Base-by-base conservation (phyloP, 23 tunicate genomes). In the Phallusia fumigata region DNA sequence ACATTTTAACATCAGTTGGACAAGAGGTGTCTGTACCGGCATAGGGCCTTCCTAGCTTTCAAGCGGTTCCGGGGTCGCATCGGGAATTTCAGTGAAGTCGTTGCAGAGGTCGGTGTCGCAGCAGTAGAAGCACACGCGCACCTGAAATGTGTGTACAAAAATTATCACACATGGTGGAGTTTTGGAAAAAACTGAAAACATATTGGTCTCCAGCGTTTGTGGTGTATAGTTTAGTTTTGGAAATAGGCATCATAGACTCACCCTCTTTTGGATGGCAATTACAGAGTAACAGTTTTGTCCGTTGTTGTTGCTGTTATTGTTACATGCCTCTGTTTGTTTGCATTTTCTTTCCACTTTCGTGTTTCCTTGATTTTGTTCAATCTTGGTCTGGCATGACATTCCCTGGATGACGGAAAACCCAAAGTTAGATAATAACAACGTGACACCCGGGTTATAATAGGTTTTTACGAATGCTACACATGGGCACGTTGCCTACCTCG, bases 51-150 rank as follows among this genome's bases (percentile, higher is more conserved):
- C 47, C 16, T 58, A 22, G 13, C 15, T 11, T 58, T 58, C 77
- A 5, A 32, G 53, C 3, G 81, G 83, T 79, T 79, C 73, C 13
- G 30, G 21, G 3, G 77, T 21, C 28, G 15, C 33, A 22, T 76
- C 52, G 26, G 89, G 89, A 31, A 84, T 84, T 0, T 21, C 75
- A 21, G 52, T 74, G 32, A 53, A 76, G 64, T 76, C 18, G 78
- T 84, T 84, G 81, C 87, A 84, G 18, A 84, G 76, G 32, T 77
- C 52, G 74, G 31, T 50, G 52, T 75, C 74, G 75, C 90, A 86
- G 44, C 90, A 86, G 81, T 79, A 80, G 64, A 52, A 75, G 80
- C 90, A 86, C 36, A 73, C 52, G 3, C 72, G 90, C 22, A 86
- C 90, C 90, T 85, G 33, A 33, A 65, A 81, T 31, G 53, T 16